These are phyloP conservation scores for Semaprochilodus insignis DNA, from an alignment of 2,797 vertebrate species.

Conservation along the genomic window DNA sequence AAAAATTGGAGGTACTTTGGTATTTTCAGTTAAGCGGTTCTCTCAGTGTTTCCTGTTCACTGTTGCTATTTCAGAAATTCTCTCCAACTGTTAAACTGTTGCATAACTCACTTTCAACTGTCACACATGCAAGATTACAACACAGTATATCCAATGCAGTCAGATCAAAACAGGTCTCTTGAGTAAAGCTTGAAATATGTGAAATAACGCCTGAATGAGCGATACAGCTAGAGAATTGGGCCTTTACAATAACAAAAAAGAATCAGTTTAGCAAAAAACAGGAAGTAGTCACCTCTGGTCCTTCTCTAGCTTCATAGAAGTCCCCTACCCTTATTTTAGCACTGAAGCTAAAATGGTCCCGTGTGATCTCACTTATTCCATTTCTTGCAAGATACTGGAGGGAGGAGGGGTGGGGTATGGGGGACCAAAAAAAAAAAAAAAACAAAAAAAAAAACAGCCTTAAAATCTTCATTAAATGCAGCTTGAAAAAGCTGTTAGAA, in stretches of 20 bases:
- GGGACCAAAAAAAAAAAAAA: conserved; percentile 50
- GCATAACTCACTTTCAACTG: conserved; percentile 41
- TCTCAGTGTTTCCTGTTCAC: conserved; percentile 37
- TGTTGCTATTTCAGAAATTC: conserved; percentile 20
- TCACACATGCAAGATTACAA: conserved; percentile 16
- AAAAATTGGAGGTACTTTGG: not conserved
- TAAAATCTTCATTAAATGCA: not conserved
- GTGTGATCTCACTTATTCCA: conserved; percentile 93
- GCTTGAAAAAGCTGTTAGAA: not conserved
- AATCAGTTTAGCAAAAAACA: conserved; percentile 35
- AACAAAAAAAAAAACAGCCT: not conserved
- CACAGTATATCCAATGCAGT: not conserved
- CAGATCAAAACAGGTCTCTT: not conserved
- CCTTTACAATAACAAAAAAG: not conserved
- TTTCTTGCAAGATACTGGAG: conserved; percentile 92
- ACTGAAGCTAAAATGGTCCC: conserved; percentile 98
- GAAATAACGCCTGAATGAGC: not conserved
- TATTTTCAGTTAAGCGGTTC: conserved; percentile 14
- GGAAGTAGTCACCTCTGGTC: conserved; percentile 85
- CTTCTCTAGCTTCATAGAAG: conserved; percentile 98
- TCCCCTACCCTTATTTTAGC: conserved; percentile 96
- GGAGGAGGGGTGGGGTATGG: too few relatives aligned
- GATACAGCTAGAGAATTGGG: not conserved
- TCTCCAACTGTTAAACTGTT: conserved; percentile 28
- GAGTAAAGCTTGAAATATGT: not conserved